Percentiles rank a stretch among this genome's conserved stretches.
These are phyloP conservation scores for Agelastica alni DNA, from an alignment of 2,888 invertebrate species.

Conservation along the genomic window DNA sequence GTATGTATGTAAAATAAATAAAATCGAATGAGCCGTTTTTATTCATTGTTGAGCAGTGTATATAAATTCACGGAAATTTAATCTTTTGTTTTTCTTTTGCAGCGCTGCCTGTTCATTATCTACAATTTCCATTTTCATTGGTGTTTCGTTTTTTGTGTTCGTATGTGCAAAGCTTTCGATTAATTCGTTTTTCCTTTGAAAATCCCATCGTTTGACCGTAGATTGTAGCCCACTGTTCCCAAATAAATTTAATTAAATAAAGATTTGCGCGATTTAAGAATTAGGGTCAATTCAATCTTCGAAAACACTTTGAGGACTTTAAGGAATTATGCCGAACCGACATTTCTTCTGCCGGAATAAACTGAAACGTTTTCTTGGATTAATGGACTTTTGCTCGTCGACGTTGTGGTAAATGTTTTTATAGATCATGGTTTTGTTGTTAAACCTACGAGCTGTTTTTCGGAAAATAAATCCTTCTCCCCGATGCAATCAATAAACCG, in stretches of 20 bases:
- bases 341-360: neutral
- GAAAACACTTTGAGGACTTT: constrained; percentile 22
- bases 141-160: constrained; percentile 4
- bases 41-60: too few relatives aligned
- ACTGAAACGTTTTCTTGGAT: neutral
- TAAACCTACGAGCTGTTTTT: too few relatives aligned
- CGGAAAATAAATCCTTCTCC: too few relatives aligned
- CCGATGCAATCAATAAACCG: too few relatives aligned
- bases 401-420: neutral
- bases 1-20: too few relatives aligned
- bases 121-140: constrained; percentile 1
- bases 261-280: constrained; percentile 28
- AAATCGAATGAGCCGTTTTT: too few relatives aligned
- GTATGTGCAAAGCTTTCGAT: constrained; percentile 6
- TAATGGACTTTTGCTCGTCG: neutral
- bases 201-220: constrained; percentile 11
- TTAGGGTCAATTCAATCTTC: constrained; percentile 31
- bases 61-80: too few relatives aligned
- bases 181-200: constrained; percentile 12
- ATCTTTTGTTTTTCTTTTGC: neutral
- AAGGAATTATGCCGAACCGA: constrained; percentile 10
- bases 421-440: neutral
- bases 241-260: constrained; percentile 30
- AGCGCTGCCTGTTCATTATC: neutral
- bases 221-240: constrained; percentile 12